Percentiles rank a stretch among this genome's conserved stretches.
phyloP scores from a whole-genome alignment of 2,113 vertebrate species.

The Ameiurus melas region DNA sequence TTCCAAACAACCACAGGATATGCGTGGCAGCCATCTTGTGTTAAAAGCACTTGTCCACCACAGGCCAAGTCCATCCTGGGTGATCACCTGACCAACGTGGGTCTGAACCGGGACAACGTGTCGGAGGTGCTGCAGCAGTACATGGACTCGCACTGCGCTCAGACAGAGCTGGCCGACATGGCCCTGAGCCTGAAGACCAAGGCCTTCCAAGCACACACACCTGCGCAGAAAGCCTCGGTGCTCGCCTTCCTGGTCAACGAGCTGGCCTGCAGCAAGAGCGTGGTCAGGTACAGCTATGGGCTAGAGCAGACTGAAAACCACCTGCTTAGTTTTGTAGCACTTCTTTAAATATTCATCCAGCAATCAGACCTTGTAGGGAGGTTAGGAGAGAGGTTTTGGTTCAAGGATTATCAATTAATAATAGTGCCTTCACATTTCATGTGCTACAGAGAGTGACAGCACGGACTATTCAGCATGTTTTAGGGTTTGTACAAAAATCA shows the following conservation, averaged over 20 bases:
- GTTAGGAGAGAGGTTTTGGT: not conserved
- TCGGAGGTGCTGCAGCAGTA: constrained; percentile 97
- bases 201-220: constrained; percentile 95
- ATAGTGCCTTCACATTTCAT: constrained; percentile 15
- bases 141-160: constrained; percentile 91
- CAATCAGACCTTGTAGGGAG: constrained; percentile 18
- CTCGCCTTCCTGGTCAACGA: constrained; percentile 94
- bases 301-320: not conserved
- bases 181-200: constrained; percentile 90
- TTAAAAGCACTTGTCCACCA: constrained; percentile 33
- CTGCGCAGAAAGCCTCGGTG: constrained; percentile 88
- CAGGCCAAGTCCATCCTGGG: constrained; percentile 96
- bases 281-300: constrained; percentile 80
- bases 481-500: constrained; percentile 12
- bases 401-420: constrained; percentile 21
- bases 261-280: constrained; percentile 92
- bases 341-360: constrained; percentile 29
- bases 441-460: constrained; percentile 18
- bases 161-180: constrained; percentile 82
- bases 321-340: not conserved
- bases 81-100: constrained; percentile 92
- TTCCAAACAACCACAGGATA: not conserved
- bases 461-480: not conserved
- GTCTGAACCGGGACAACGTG: constrained; percentile 95
- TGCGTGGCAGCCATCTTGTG: not conserved